Base-by-base conservation (phyloP, 2,797 vertebrate genomes). In the Pseudochirops cupreus region DNA sequence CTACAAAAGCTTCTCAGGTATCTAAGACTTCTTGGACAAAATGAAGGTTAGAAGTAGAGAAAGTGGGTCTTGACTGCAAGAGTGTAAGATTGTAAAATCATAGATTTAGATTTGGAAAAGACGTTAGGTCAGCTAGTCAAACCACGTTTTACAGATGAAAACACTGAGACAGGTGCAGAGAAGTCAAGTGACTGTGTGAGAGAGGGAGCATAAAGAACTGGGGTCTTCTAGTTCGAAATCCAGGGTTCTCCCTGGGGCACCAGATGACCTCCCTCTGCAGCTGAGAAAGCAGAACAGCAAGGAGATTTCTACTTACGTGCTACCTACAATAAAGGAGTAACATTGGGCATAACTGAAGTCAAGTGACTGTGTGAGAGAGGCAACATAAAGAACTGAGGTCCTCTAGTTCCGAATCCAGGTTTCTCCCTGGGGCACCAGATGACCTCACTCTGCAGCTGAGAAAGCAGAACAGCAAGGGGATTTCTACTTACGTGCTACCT, bases 271-370 rank as follows among this genome's bases (percentile, higher is more conserved):
- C 18, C 0, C 21, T 74, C n/a, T 21, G n/a, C 67, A 74, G 21
- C 33, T 82, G n/a, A 82, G 67, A 82, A 46, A 87, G 46, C 16
- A 93, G 96, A 93, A 29, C 91, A 95, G 56, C 3, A n/a, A 39
- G n/a, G 26, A 16, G 1, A 92, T 0, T 1, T 46, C 91, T 26
- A n/a, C 91, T 28, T 56, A 54, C 59, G 91, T 94, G 91, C 21
- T 21, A 95, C 31, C 54, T 13, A 91, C 52, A 39, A 12, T 62
- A 92, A 89, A 92, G 91, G 16, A 91, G 53, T 87, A 94, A 53
- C 58, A 46, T 91, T n/a, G 5, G 94, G 55, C n/a, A n/a, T n/a
- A n/a, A n/a, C n/a, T n/a, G n/a, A 82, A 82, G 39, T 82, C 21
- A 46, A 46, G 7, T 39, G 14, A 74, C 18, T 82, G 0, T 82